A percentile compares a stretch with the other conserved stretches of the same genome.
Conservation (phyloP, 2,888 invertebrate species). For the Chymomyza amoena region DNA sequence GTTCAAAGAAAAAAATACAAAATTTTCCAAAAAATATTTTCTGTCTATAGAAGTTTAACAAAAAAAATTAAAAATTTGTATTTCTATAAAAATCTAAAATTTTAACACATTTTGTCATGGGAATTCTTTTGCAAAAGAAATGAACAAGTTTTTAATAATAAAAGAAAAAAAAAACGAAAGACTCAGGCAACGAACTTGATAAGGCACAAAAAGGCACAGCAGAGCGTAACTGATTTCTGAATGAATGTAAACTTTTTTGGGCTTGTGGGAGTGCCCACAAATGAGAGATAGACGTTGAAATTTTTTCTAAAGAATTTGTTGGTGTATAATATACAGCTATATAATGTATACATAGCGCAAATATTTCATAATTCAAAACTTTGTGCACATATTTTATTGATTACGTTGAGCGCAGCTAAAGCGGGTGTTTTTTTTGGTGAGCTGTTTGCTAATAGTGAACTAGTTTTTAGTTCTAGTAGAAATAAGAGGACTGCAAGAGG, state of each 20-base stretch:
- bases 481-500: no score
- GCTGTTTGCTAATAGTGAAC: no score
- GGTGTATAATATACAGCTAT: background rate
- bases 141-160: background rate
- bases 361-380: background rate
- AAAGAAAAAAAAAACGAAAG: constrained; percentile 29
- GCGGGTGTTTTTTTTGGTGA: no score
- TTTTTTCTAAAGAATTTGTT: background rate
- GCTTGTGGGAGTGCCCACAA: background rate
- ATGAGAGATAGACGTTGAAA: background rate
- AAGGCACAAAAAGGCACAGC: background rate
- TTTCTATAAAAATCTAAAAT: background rate
- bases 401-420: background rate
- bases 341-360: background rate
- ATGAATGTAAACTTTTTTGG: background rate
- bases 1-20: background rate
- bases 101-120: constrained; percentile 46
- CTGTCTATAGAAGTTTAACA: constrained; percentile 35
- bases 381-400: background rate
- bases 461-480: no score
- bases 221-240: background rate
- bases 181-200: constrained; percentile 35
- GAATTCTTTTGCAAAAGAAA: constrained; percentile 16
- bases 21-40: background rate
- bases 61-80: background rate